Evolutionary conservation across 1,140 invertebrate species (phyloP), one percentile per base, ranked within the genome.

Genomic region (Teleogryllus occipitalis): DNA sequence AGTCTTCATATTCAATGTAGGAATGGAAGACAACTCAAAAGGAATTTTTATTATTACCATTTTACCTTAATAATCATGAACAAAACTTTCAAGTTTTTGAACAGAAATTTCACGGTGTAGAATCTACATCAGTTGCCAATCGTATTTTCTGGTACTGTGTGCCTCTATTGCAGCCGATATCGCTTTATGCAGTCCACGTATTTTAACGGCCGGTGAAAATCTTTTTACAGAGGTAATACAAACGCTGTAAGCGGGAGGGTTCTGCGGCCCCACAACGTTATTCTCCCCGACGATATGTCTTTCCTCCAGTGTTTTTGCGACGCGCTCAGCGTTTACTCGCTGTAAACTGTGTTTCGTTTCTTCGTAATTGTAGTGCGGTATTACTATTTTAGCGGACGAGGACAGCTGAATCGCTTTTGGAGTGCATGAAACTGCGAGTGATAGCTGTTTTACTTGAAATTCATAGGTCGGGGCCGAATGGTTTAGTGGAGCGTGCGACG

Each of bases 191-290:
- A 65, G 54, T 65, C 54, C 10, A 18, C 54, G 54, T 18, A 14
- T 10, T 65, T 65, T 65, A 65, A 65, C 7, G 54, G 54, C 54
- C 54, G 54, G 54, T 65, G 54, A 65, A 65, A 65, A 65, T 18
- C 10, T 65, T 65, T 65, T 65, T 65, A 65, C 54, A 65, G 54
- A 65, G 54, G 54, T 65, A 65, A 65, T 65, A 65, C 54, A 65
- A 65, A 10, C 54, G 54, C 54, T 65, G 3, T 65, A 65, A 65
- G 54, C 54, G 2, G 18, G 54, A 10, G 54, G 54, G 54, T 18
- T 10, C 10, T 65, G 54, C 18, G 18, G 10, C 54, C 3, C 54
- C 18, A 65, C 54, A 65, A 65, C 18, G 54, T 65, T 65, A 65
- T 65, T 18, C 54, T 39, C 2, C 54, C 18, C 54, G 10, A 10